phyloP scores from a whole-genome alignment of 37 sponge, comb jelly and placozoan species.

The Halichondria panicea region DNA sequence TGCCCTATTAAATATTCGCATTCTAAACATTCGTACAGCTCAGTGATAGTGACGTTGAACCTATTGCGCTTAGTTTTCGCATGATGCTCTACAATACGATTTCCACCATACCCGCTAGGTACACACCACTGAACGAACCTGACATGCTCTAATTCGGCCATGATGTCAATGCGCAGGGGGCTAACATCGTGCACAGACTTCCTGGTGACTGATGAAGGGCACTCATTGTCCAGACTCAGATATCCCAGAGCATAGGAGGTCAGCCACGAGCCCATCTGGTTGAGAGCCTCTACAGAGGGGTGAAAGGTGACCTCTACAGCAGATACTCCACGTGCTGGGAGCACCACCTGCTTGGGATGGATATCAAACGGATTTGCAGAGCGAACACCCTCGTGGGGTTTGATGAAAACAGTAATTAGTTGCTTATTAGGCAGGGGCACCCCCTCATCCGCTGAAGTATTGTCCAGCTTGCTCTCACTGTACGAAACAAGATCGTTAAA shows the following conservation, averaged over 20 bases:
- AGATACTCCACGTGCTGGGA: constrained; percentile 49
- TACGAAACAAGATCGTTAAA: not conserved
- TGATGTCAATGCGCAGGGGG: constrained; percentile 51
- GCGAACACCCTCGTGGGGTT: constrained; percentile 55
- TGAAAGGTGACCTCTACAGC: constrained; percentile 32
- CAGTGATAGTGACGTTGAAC: too few species aligned
- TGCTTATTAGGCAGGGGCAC: too few species aligned
- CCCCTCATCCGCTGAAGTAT: not conserved
- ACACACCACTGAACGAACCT: too few species aligned
- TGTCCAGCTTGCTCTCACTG: not conserved
- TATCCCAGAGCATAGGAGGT: constrained; percentile 57
- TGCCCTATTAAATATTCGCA: too few species aligned
- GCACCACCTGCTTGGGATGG: constrained; percentile 47
- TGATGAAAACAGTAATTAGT: constrained; percentile 25
- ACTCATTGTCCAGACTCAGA: constrained; percentile 48
- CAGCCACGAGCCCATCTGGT: not conserved
- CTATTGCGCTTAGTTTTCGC: too few species aligned
- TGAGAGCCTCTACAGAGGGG: constrained; percentile 15
- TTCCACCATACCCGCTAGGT: too few species aligned
- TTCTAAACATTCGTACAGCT: too few species aligned
- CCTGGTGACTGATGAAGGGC: constrained; percentile 3
- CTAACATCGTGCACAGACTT: constrained; percentile 29
- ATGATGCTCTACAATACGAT: too few species aligned
- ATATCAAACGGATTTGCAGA: constrained; percentile 40
- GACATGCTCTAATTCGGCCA: constrained; percentile 36